Conservation (phyloP, 2,888 invertebrate genomes). For the Agonopterix arenella region DNA sequence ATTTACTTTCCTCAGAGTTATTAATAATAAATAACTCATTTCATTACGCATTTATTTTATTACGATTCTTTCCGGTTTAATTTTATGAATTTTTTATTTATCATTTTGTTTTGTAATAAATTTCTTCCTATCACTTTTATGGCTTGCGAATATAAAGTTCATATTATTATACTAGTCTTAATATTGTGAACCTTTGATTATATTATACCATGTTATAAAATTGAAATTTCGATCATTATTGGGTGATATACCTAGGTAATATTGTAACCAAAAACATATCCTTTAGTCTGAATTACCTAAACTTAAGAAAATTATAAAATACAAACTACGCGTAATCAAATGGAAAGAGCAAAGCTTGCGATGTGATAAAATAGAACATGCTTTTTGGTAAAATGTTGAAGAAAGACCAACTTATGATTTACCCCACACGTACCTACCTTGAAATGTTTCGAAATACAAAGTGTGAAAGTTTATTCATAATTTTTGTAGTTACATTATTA, state of each 20-base stretch:
- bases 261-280: slow-evolving; percentile 70
- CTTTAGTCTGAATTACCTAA: slow-evolving; percentile 57
- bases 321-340: slow-evolving; percentile 8
- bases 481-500: not conserved
- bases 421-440: slow-evolving; percentile 3
- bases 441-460: slow-evolving; percentile 1
- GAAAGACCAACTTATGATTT: slow-evolving; percentile 3
- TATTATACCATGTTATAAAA: no score
- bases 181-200: no score
- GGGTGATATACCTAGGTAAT: slow-evolving; percentile 42
- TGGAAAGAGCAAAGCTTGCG: slow-evolving; percentile 18
- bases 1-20: no score
- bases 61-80: no score
- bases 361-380: slow-evolving; percentile 23
- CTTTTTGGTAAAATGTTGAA: slow-evolving; percentile 5
- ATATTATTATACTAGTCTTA: no score
- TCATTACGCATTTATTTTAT: no score
- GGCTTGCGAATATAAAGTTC: no score
- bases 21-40: no score
- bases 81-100: not conserved
- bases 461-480: slow-evolving; percentile 5
- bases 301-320: slow-evolving; percentile 27
- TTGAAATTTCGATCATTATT: slow-evolving; percentile 14
- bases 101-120: slow-evolving; percentile 16
- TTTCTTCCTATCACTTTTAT: slow-evolving; percentile 12